Conservation (phyloP, 2,888 invertebrate species). For the Patella pellucida region DNA sequence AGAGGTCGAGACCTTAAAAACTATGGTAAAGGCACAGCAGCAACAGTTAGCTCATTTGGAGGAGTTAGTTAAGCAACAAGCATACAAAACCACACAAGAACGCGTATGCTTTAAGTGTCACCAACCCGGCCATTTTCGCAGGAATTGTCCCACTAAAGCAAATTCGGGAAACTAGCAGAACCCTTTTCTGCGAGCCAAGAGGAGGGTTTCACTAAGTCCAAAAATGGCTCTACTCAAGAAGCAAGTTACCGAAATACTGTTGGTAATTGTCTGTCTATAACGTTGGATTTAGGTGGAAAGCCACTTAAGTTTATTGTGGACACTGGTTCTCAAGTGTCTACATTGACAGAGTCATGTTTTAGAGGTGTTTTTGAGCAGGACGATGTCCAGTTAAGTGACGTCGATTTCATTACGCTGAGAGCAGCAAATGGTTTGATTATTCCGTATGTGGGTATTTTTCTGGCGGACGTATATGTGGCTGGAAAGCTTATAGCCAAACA, state of each 20-base stretch:
- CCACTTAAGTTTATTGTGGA: neutral
- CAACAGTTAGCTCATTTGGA: neutral
- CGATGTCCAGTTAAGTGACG: constrained; percentile 5
- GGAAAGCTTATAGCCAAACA: neutral
- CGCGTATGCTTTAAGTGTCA: neutral
- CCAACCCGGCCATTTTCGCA: neutral
- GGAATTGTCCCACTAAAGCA: neutral
- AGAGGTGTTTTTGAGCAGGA: neutral
- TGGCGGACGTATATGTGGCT: neutral
- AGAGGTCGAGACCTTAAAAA: too few species aligned
- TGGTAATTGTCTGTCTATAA: neutral
- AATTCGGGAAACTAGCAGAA: neutral
- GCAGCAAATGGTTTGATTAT: constrained; percentile 2
- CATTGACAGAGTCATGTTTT: neutral
- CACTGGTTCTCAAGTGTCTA: too few species aligned
- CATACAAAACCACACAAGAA: neutral
- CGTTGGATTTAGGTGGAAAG: neutral
- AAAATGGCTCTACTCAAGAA: neutral
- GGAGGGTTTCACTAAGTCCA: too few species aligned
- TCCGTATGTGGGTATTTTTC: neutral
- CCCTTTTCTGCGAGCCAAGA: constrained; percentile 6
- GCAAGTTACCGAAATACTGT: neutral
- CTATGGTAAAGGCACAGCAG: too few species aligned
- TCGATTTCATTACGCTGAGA: neutral
- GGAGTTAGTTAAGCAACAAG: neutral